Percentiles rank a stretch among this genome's conserved stretches.
These are phyloP conservation scores for Geococcyx californianus DNA, from an alignment of 2,113 vertebrate species.

Conservation along the genomic window DNA sequence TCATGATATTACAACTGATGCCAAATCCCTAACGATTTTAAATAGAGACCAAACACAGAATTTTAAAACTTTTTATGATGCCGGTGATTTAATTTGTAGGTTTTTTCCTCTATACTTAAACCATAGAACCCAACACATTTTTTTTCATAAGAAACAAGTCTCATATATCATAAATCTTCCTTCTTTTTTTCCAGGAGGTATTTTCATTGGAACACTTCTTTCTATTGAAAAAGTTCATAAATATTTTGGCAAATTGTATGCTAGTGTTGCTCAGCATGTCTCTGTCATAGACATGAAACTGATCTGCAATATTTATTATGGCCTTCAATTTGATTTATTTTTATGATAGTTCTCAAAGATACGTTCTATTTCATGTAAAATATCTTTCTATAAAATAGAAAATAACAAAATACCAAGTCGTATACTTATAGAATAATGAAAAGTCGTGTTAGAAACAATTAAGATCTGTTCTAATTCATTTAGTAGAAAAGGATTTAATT, in stretches of 20 bases:
- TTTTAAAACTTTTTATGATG: neutral
- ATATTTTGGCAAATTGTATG: neutral
- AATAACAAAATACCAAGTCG: neutral
- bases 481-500: neutral
- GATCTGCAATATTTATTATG: neutral
- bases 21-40: neutral
- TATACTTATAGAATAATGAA: neutral
- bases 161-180: neutral
- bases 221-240: neutral
- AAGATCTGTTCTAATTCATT: neutral
- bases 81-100: neutral
- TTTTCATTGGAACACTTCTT: neutral
- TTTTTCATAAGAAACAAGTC: neutral
- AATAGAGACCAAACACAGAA: neutral
- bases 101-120: neutral
- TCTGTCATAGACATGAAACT: neutral
- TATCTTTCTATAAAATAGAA: neutral
- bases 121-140: rapidly evolving
- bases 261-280: neutral
- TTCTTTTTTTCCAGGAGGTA: neutral
- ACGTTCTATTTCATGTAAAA: neutral
- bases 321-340: neutral
- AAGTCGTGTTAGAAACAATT: neutral
- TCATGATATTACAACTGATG: neutral
- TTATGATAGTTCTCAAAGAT: neutral